Conservation (phyloP, 92 coral and sea anemone species). For the Blastomussa wellsi region DNA sequence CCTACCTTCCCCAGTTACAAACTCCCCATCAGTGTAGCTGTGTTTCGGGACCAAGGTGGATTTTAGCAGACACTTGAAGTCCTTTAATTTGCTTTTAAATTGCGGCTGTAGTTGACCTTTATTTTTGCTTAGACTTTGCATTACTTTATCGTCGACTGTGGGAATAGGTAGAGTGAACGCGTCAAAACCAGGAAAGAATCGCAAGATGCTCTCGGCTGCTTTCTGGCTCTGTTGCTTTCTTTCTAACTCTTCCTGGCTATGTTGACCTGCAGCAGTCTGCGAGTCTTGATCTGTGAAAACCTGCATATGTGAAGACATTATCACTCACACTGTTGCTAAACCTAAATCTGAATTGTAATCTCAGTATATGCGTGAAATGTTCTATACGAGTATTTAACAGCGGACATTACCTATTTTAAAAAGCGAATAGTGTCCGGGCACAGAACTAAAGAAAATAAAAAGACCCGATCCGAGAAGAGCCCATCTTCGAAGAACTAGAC, state of each 20-base stretch:
- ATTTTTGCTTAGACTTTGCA: neutral
- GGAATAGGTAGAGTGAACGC: conserved; percentile 20
- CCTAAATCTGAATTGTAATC: neutral
- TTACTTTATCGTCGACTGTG: neutral
- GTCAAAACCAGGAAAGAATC: conserved; percentile 29
- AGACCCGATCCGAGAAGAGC: no score
- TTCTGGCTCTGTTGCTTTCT: neutral
- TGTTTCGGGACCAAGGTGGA: neutral
- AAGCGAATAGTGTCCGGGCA: no score
- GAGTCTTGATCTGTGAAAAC: neutral
- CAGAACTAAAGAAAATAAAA: no score
- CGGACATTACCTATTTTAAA: no score
- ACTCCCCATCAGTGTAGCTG: conserved; percentile 12
- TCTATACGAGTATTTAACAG: neutral
- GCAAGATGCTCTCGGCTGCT: conserved; percentile 20
- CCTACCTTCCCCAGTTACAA: conserved; percentile 32
- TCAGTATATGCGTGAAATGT: neutral
- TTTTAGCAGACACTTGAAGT: conserved; percentile 5
- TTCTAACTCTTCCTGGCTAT: no score
- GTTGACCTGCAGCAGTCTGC: neutral
- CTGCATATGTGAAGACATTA: neutral
- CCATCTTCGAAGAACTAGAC: no score
- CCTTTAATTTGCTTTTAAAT: neutral
- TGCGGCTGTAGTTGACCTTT: neutral
- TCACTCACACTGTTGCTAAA: neutral